A percentile compares a stretch with the other conserved stretches of the same genome.
These are phyloP conservation scores for Oreortyx pictus DNA, from an alignment of 2,797 vertebrate species.

Conservation along the genomic window DNA sequence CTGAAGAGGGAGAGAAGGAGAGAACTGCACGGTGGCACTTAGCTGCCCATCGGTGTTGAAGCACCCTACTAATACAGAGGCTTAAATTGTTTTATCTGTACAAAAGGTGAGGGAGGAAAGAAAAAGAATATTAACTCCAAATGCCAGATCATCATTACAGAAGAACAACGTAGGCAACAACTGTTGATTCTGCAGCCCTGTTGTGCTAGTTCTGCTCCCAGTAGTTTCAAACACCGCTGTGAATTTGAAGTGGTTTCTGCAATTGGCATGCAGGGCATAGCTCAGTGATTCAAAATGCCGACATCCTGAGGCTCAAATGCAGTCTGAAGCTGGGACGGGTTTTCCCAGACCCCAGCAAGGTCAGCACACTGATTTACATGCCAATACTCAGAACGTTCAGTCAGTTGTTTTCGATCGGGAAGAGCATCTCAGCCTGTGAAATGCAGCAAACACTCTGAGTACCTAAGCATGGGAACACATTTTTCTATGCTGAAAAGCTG, in stretches of 20 bases:
- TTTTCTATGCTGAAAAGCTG: slow-evolving; percentile 44
- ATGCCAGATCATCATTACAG: neutral
- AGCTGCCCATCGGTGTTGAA: neutral
- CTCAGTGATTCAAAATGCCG: slow-evolving; percentile 24
- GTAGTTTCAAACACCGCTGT: neutral
- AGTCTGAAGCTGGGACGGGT: slow-evolving; percentile 30
- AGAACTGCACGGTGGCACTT: neutral
- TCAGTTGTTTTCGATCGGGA: neutral
- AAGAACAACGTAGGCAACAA: slow-evolving; percentile 27
- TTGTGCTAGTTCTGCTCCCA: neutral
- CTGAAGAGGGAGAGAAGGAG: neutral
- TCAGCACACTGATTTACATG: slow-evolving; percentile 75
- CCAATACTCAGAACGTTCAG: slow-evolving; percentile 55
- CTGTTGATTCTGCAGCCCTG: slow-evolving; percentile 25
- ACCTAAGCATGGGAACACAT: slow-evolving; percentile 65
- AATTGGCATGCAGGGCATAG: slow-evolving; percentile 64
- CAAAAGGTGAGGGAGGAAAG: neutral
- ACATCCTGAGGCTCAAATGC: slow-evolving; percentile 59
- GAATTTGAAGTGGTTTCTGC: slow-evolving; percentile 61
- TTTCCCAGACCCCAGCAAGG: neutral
- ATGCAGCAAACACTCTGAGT: slow-evolving; percentile 30
- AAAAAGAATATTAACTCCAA: neutral
- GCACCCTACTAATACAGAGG: neutral
- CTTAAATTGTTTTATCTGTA: neutral
- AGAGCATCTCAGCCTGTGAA: slow-evolving; percentile 42